These are phyloP conservation scores for Caenorhabditis virilis DNA, from an alignment of 2,888 invertebrate species.

Conservation along the genomic window DNA sequence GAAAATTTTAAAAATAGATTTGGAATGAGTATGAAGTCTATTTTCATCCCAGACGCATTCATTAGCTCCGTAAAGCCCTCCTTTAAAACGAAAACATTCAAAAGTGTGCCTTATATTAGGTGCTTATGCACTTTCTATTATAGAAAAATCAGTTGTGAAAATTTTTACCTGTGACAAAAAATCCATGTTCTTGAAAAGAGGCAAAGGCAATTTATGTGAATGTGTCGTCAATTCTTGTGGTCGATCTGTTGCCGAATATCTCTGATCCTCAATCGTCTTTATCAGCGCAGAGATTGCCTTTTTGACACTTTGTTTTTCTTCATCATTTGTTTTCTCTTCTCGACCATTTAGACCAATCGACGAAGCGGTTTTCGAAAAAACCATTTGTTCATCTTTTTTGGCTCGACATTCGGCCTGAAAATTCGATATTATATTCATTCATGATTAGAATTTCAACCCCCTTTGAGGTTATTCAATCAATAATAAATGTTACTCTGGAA, in stretches of 20 bases:
- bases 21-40: no score
- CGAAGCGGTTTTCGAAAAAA: no score
- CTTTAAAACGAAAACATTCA: no score
- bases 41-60: no score
- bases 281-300: conserved; percentile 24
- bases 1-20: no score
- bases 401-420: conserved; percentile 32
- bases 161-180: conserved; percentile 1
- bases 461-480: not conserved
- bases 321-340: conserved; percentile 1
- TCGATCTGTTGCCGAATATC: conserved; percentile 19
- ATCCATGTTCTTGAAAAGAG: no score
- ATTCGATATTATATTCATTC: no score
- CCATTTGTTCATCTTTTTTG: conserved; percentile 6
- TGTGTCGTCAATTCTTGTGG: conserved; percentile 4
- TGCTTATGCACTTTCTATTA: no score
- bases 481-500: not conserved
- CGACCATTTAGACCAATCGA: not conserved
- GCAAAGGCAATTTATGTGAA: not conserved
- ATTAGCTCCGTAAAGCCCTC: no score
- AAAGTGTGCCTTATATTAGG: no score
- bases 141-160: not conserved
- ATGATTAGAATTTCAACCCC: no score
- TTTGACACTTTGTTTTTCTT: conserved; percentile 8
- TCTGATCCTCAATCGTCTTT: conserved; percentile 18